These are phyloP conservation scores for Gastracanthus pulcherrimus DNA, from an alignment of 2,888 invertebrate genomes.

Conservation along the genomic window DNA sequence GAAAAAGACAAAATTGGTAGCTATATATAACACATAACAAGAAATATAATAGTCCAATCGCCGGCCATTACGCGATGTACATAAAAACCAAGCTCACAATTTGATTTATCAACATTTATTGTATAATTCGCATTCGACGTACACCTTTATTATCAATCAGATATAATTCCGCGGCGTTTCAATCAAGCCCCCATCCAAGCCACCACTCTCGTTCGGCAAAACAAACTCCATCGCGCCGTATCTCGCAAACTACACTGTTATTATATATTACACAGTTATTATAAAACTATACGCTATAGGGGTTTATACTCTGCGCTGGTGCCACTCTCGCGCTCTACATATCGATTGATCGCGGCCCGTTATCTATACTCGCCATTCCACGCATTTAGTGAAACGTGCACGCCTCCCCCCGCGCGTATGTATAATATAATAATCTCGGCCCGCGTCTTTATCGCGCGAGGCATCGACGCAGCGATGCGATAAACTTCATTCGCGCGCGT, in stretches of 20 bases:
- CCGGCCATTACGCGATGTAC: background rate
- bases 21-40: too few relatives aligned
- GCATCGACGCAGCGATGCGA: background rate
- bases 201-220: too few relatives aligned
- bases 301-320: too few relatives aligned
- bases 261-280: too few relatives aligned
- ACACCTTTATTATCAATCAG: background rate
- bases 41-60: background rate
- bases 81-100: background rate
- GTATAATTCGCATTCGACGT: background rate
- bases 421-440: background rate
- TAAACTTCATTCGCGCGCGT: conserved; percentile 44
- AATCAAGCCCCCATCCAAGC: too few relatives aligned
- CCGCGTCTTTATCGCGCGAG: background rate
- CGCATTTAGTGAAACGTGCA: conserved; percentile 24
- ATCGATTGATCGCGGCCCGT: too few relatives aligned
- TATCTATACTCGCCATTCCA: background rate
- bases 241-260: too few relatives aligned
- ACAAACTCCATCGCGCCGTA: too few relatives aligned
- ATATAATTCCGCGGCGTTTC: background rate
- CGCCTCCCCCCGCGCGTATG: background rate
- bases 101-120: background rate
- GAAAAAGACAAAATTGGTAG: too few relatives aligned
- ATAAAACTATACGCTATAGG: too few relatives aligned
- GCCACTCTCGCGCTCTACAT: too few relatives aligned